Base-by-base conservation (phyloP, 2,888 invertebrate genomes). In the Biston betularia region DNA sequence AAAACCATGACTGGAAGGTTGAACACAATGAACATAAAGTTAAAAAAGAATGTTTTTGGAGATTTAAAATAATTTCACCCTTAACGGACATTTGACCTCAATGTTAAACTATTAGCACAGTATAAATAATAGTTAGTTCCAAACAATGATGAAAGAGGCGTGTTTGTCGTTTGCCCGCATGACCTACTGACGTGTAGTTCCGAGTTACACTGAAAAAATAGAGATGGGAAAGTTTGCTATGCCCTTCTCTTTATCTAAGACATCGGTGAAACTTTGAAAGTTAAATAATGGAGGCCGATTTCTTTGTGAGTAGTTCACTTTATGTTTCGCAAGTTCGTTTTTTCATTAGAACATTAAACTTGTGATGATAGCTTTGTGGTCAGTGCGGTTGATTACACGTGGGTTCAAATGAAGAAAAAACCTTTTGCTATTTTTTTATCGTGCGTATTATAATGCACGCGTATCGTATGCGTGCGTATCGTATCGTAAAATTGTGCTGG, bases 141-240 rank as follows among this genome's bases (percentile, higher is more conserved):
- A 10, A 3, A 15, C 34, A 63, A 63, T 49, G 45, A 14, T 35
- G 10, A 15, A 35, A 38, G 46, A 35, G 42, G 33, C n/a, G 50
- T 54, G 34, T 59, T 60, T 59, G 42, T 54, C 15, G 42, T 38
- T 45, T 11, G 53, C 35, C 60, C 60, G 24, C 46, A 53, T 52
- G 58, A 34, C 64, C 56, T 52, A 53, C 45, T 54, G 42, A 45
- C 44, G 40, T 40, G 33, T 53, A 64, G 64, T 64, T 64, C 40
- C 14, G 24, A 53, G 48, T 53, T 58, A 48, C 53, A 11, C 34
- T 52, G 46, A 40, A 58, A 44, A 64, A 64, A 58, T 52, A 58
- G 15, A 38, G 63, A 9, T 49, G 40, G 40, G 11, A 55, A 45
- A 42, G 34, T 64, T 40, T 33, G 40, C 48, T 33, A 14, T 53